Base-by-base conservation (phyloP, 1,140 invertebrate genomes). In the Potamilus streckersoni region DNA sequence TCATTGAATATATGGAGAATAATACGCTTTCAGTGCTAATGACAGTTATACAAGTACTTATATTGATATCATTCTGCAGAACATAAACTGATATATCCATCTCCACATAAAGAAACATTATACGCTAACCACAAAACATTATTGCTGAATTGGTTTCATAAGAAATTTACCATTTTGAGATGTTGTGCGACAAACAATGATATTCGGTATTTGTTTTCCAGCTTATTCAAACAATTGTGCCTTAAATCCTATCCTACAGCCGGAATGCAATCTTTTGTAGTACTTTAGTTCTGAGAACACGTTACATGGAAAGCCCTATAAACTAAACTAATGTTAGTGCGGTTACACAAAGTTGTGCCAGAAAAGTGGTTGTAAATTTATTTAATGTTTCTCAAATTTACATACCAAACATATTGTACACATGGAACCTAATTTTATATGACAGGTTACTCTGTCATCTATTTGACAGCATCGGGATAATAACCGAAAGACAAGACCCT, bases 341-440 rank as follows among this genome's bases (percentile, higher is more conserved):
- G 23, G 23, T 23, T 23, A 23, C 23, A 2, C 23, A 23, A 23
- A 23, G 23, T 0, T 23, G 23, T 23, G 27, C 62, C 63, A 8
- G 16, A 38, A 23, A 62, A 49, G 55, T 58, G 60, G 55, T 13
- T 62, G 69, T 23, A 17, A 38, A 63, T 19, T 31, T 62, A 15
- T 71, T 49, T 38, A 71, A 62, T 49, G 38, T 71, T 16, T 71
- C 69, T 17, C 60, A 62, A 20, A 31, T 23, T 38, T 31, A 67
- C 68, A 59, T 73, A 11, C 61, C 64, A 2, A 73, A 73, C 15
- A 66, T 73, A 20, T 14, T 73, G 4, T 67, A 59, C 20, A 67
- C 64, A 20, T 73, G 72, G 72, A 68, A 60, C 49, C 13, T 67
- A 0, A 67, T 73, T 31, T 31, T 31, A 31, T 31, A 4, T 31